These are phyloP conservation scores for Drosophila willistoni DNA, from an alignment of 1,140 invertebrate genomes.

Conservation along the genomic window DNA sequence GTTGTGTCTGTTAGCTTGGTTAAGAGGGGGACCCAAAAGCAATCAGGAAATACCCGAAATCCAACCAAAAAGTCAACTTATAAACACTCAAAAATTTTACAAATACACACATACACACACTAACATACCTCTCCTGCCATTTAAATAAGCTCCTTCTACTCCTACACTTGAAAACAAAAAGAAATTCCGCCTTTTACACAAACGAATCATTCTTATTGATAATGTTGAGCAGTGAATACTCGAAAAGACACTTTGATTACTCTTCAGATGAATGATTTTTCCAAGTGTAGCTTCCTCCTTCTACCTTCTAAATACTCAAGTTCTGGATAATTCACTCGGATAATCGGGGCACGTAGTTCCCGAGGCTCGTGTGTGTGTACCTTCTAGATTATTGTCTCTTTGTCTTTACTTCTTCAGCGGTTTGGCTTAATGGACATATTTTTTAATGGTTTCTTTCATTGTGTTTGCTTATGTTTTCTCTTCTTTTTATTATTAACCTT, in stretches of 20 bases:
- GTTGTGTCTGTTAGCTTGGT: not conserved
- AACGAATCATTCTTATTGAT: too few species aligned
- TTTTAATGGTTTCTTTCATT: constrained; percentile 17
- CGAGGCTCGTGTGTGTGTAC: not conserved
- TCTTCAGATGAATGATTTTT: not conserved
- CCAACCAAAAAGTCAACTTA: constrained; percentile 11
- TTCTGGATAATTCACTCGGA: constrained; percentile 34
- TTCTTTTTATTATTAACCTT: not conserved
- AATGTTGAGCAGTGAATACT: too few species aligned
- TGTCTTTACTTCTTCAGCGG: constrained; percentile 4
- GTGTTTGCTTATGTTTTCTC: constrained; percentile 15
- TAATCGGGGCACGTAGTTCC: constrained; percentile 64
- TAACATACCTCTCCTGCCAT: not conserved
- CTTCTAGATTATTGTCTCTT: constrained; percentile 1
- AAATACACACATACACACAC: constrained; percentile 30
- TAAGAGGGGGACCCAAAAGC: constrained; percentile 37
- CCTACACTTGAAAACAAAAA: not conserved
- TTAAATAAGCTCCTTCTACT: constrained; percentile 18
- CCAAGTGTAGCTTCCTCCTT: not conserved
- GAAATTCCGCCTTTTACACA: too few species aligned
- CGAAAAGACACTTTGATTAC: too few species aligned
- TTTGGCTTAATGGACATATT: constrained; percentile 43
- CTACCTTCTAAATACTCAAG: not conserved
- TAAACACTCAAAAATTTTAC: constrained; percentile 19
- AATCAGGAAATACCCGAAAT: constrained; percentile 75